phyloP scores from a whole-genome alignment of 2,888 invertebrate species.

The Synanthedon formicaeformis region DNA sequence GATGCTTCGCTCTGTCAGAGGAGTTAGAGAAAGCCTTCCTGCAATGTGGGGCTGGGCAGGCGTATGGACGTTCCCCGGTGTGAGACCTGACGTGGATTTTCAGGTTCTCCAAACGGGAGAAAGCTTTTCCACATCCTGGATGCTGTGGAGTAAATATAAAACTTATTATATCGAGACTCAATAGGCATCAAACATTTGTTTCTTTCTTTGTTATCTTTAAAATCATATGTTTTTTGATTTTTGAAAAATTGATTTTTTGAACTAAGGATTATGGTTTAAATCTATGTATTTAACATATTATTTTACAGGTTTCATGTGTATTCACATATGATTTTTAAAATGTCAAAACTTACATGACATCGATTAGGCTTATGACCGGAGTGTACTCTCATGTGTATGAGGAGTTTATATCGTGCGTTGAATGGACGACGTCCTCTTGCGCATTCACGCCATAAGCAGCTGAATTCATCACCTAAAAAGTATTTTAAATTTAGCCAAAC shows the following conservation, averaged over 20 bases:
- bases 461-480: slow-evolving; percentile 83
- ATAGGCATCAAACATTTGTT: no score
- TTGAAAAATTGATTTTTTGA: no score
- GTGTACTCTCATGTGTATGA: slow-evolving; percentile 97
- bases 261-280: no score
- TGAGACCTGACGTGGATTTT: slow-evolving; percentile 97
- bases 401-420: slow-evolving; percentile 96
- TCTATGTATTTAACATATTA: no score
- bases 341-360: slow-evolving; percentile 85
- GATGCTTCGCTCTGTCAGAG: slow-evolving; percentile 98
- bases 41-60: slow-evolving; percentile 93
- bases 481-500: neutral
- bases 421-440: slow-evolving; percentile 90
- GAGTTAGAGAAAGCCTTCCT: slow-evolving; percentile 98
- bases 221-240: no score
- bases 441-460: slow-evolving; percentile 95
- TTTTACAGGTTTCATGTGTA: no score
- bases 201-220: no score
- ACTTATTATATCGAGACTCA: no score
- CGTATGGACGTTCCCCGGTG: slow-evolving; percentile 96
- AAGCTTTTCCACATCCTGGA: slow-evolving; percentile 93
- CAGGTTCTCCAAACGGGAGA: slow-evolving; percentile 95
- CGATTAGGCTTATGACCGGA: slow-evolving; percentile 98
- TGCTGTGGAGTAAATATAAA: slow-evolving; percentile 72
- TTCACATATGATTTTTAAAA: no score